Percentiles rank a stretch among this genome's conserved stretches.
Conservation (phyloP, 2,888 invertebrate genomes). For the Sarcophaga variegata region DNA sequence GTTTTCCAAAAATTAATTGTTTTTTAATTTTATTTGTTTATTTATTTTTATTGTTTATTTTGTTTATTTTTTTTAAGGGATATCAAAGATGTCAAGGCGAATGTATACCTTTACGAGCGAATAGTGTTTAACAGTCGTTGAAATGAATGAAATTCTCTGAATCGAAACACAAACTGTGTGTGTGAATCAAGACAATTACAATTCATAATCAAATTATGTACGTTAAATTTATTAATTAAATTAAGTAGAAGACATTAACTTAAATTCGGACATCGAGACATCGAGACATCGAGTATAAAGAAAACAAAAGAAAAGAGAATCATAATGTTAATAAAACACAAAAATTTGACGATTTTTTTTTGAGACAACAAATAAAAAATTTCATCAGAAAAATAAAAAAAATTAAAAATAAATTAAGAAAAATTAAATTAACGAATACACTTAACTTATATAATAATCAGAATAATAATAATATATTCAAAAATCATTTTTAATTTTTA, state of each 20-base stretch:
- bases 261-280: too few relatives aligned
- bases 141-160: constrained; percentile 14
- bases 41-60: constrained; percentile 69
- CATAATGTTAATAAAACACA: too few relatives aligned
- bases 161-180: constrained; percentile 14
- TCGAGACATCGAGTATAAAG: too few relatives aligned
- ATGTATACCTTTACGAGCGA: constrained; percentile 85
- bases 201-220: constrained; percentile 12
- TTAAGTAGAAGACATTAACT: not conserved
- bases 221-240: constrained; percentile 7
- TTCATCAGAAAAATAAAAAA: too few relatives aligned
- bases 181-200: constrained; percentile 15
- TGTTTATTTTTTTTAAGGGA: constrained; percentile 79
- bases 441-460: not conserved
- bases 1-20: constrained; percentile 20
- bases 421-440: not conserved
- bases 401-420: not conserved
- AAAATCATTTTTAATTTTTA: not conserved
- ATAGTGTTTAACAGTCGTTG: constrained; percentile 82
- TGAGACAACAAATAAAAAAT: too few relatives aligned
- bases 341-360: too few relatives aligned
- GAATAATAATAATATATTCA: not conserved
- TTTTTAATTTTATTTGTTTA: constrained; percentile 66
- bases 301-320: too few relatives aligned
- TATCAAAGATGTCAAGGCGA: constrained; percentile 83